Conservation (phyloP, 1,140 invertebrate species). For the Glomeris maerens region DNA sequence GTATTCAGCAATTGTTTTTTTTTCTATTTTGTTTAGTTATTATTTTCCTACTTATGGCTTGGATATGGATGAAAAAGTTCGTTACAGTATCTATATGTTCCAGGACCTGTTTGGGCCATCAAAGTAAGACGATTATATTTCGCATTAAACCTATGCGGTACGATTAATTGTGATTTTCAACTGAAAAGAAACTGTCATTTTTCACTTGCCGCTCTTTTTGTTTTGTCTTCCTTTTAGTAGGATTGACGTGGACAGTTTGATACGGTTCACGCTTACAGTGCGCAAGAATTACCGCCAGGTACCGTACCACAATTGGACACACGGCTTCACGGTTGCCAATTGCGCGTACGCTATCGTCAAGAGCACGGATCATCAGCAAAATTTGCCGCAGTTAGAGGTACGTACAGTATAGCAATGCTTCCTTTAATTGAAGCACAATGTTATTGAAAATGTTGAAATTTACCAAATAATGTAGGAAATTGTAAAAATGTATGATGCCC, state of each 20-base stretch:
- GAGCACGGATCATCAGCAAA: too few species aligned
- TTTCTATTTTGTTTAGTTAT: constrained; percentile 37
- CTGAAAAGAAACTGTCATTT: too few species aligned
- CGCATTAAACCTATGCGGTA: too few species aligned
- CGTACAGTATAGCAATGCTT: constrained; percentile 13
- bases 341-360: constrained; percentile 64
- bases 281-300: constrained; percentile 67
- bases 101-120: constrained; percentile 48
- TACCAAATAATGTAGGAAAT: too few species aligned
- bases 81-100: constrained; percentile 62
- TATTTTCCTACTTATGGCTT: constrained; percentile 54
- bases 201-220: too few species aligned
- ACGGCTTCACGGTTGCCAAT: constrained; percentile 71
- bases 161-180: too few species aligned
- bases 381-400: too few species aligned
- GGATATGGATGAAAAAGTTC: constrained; percentile 50
- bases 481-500: too few species aligned
- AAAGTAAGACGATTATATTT: constrained; percentile 26
- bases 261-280: constrained; percentile 60
- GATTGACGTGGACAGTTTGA: constrained; percentile 39
- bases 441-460: too few species aligned
- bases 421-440: constrained; percentile 5
- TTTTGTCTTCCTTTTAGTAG: constrained; percentile 18
- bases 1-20: not conserved
- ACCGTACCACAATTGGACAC: constrained; percentile 71